Base-by-base conservation (phyloP, 1,140 invertebrate species). In the Sycophaga agraensis region DNA sequence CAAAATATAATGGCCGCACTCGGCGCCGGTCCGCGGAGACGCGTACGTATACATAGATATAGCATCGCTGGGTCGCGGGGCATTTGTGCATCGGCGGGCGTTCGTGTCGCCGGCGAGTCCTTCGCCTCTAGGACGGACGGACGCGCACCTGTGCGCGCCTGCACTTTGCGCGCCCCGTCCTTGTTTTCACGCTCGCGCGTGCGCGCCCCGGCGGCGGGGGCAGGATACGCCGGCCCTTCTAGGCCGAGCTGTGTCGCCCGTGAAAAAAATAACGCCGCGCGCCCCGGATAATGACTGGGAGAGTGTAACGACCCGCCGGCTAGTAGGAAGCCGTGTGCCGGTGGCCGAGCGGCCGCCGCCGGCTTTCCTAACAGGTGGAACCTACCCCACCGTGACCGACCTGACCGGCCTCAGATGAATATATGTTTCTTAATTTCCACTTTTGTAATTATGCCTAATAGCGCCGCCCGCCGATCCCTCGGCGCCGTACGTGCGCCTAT, bases 351-450 rank as follows among this genome's bases (percentile, higher is more conserved):
- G n/a, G n/a, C n/a, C n/a, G n/a, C 58, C 19, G 16, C 35, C n/a
- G 28, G 4, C 22, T 31, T 31, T 31, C 43, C 46, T 31, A 63
- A 75, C 74, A 76, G 74, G 74, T 76, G 73, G 61, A 73, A 71
- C 60, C 67, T 75, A 72, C 72, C 70, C 70, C 72, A 75, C 72
- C 72, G 70, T 75, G 71, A 74, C 70, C 68, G 63, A 65, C 60
- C 42, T 64, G 42, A 57, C 43, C 50, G 45, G 53, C 42, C 54
- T 62, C 28, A 39, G 43, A 54, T 46, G 50, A 54, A 60, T 46
- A 35, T 46, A 61, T 48, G 42, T 55, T 55, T 55, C 35, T 61
- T 55, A 61, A 61, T 55, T 54, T 61, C 34, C 39, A 19, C 40
- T 37, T 34, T 7, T 17, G 14, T 46, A 46, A 61, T 54, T 48